phyloP scores from a whole-genome alignment of 2,797 vertebrate genomes.

The Gorsachius magnificus region DNA sequence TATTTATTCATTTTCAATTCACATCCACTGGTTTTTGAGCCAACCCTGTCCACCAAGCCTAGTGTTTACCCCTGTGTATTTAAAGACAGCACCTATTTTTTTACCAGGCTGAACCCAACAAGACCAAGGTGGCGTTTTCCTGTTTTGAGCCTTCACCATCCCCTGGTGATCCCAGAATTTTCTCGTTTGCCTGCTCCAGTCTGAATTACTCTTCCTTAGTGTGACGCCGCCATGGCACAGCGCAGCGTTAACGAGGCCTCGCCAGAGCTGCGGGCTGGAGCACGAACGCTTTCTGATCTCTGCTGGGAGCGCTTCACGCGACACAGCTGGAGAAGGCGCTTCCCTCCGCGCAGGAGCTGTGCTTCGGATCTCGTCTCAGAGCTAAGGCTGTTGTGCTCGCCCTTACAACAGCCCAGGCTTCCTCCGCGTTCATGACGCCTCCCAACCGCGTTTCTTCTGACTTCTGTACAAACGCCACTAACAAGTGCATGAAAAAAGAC shows the following conservation, averaged over 20 bases:
- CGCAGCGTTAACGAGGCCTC: background rate
- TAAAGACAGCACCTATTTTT: background rate
- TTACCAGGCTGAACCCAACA: background rate
- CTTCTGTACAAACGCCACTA: background rate
- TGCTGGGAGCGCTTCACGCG: background rate
- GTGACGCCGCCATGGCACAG: background rate
- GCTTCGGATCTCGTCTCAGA: background rate
- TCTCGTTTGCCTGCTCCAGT: background rate
- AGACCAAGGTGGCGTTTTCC: background rate
- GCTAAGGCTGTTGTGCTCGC: background rate
- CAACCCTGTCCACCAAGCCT: background rate
- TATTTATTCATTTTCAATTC: background rate
- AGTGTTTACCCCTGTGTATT: background rate
- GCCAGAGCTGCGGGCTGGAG: background rate
- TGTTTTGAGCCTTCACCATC: background rate
- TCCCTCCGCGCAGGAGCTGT: background rate
- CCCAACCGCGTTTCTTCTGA: background rate
- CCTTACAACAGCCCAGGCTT: accelerated
- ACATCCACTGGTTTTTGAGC: background rate
- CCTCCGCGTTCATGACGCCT: background rate
- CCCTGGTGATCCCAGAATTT: background rate
- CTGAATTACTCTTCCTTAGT: background rate
- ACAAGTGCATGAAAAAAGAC: background rate
- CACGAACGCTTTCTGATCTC: background rate
- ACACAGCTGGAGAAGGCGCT: background rate